Base-by-base conservation (phyloP, 2,113 vertebrate species). In the Benthochromis sp. region DNA sequence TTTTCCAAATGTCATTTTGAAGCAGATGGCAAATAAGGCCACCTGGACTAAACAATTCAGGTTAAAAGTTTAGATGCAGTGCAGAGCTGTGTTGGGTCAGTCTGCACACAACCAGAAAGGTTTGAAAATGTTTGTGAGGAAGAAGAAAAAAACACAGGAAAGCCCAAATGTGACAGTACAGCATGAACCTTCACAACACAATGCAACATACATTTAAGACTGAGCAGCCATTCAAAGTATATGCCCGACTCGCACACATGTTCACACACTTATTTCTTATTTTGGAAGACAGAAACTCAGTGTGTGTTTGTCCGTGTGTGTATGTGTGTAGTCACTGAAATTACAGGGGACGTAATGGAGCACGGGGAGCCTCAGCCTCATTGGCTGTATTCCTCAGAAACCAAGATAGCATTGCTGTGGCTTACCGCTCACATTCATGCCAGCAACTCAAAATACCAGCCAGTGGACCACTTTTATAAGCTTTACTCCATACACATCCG, bases 391-490 rank as follows among this genome's bases (percentile, higher is more conserved):
- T 95, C 89, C 92, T 94, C 92, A 88, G 91, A 93, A 94, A 94
- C 92, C 95, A 93, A 94, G 93, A 96, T 95, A 96, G 94, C 94
- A 95, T 96, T 95, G 93, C 95, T 95, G 95, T 92, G 95, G 95
- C 85, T 92, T 92, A 96, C 95, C 95, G 79, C 94, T 93, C 83
- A 79, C 85, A 93, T 94, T 92, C 84, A 90, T 94, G 95, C 95
- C 95, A 94, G 73, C 86, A 90, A 89, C 93, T 89, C 43, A 94
- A 94, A 96, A 96, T 94, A 96, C 94, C 92, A 94, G 93, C 93
- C 92, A 95, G 93, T 80, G 90, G 87, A 91, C 82, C 93, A 87
- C 94, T 95, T 95, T 95, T 89, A 92, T 90, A 93, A 92, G 91
- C 87, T 91, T 89, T 90, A 93, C 92, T 91, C 91, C 89, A 91